Percentiles rank a stretch among this genome's conserved stretches.
These are phyloP conservation scores for Drosophila repletoides DNA, from an alignment of 1,140 invertebrate species.

Conservation along the genomic window DNA sequence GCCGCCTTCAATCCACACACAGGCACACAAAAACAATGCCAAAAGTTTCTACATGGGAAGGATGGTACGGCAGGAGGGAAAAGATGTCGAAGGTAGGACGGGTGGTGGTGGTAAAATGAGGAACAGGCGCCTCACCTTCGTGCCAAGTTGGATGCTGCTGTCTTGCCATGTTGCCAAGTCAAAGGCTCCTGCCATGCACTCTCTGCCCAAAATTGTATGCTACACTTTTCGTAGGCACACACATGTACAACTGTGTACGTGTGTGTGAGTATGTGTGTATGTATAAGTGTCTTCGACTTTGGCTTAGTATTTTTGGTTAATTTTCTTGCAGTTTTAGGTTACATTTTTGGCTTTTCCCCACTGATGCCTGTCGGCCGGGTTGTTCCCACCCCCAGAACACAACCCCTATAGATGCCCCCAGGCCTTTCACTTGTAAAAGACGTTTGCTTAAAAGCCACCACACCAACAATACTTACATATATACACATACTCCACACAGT, in stretches of 20 bases:
- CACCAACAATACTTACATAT: slow-evolving; percentile 24
- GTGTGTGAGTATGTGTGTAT: slow-evolving; percentile 16
- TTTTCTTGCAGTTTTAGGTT: slow-evolving; percentile 81
- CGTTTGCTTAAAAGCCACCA: slow-evolving; percentile 79
- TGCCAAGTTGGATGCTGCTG: slow-evolving; percentile 42
- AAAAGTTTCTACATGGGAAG: slow-evolving; percentile 62
- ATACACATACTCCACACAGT: slow-evolving; percentile 26
- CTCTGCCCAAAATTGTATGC: slow-evolving; percentile 49
- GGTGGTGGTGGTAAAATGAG: neutral
- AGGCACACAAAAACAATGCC: slow-evolving; percentile 74
- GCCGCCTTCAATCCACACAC: slow-evolving; percentile 51
- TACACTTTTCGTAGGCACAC: slow-evolving; percentile 62
- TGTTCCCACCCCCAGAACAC: neutral
- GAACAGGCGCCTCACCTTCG: slow-evolving; percentile 59
- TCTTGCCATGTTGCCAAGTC: slow-evolving; percentile 72
- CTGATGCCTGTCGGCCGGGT: slow-evolving; percentile 47
- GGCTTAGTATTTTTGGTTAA: slow-evolving; percentile 81
- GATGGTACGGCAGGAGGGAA: neutral
- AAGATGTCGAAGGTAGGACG: neutral
- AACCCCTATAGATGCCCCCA: slow-evolving; percentile 30
- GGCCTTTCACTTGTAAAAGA: slow-evolving; percentile 75
- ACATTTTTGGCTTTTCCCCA: slow-evolving; percentile 78
- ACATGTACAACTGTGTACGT: neutral
- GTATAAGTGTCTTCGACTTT: slow-evolving; percentile 70
- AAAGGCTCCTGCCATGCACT: slow-evolving; percentile 66